phyloP scores from a whole-genome alignment of 2,113 vertebrate genomes.

The Trogon surrucura region DNA sequence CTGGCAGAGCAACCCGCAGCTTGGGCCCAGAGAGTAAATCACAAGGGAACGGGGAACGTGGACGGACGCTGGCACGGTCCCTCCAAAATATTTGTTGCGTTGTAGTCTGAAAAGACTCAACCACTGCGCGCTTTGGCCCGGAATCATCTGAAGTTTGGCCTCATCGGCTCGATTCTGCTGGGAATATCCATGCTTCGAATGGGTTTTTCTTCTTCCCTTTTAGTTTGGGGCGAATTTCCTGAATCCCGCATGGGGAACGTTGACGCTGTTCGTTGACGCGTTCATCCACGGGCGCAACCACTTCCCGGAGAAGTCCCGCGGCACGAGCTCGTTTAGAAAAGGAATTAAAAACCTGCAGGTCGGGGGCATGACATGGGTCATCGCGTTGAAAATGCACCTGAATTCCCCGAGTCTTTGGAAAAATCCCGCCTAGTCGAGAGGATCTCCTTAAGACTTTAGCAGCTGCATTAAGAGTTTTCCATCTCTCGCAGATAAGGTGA shows the following conservation, averaged over 20 bases:
- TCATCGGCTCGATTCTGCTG: neutral
- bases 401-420: neutral
- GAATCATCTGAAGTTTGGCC: neutral
- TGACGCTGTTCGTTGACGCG: neutral
- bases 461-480: neutral
- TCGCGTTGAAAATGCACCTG: neutral
- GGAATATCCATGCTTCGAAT: neutral
- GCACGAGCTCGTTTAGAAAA: neutral
- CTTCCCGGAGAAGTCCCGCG: neutral
- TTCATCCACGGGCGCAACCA: neutral
- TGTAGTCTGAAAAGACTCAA: slow-evolving; percentile 3
- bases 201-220: neutral
- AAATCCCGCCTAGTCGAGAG: neutral
- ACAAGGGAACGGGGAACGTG: neutral
- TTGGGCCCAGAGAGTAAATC: slow-evolving; percentile 12
- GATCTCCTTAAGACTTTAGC: neutral
- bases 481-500: neutral
- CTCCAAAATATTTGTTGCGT: neutral
- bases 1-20: slow-evolving; percentile 54
- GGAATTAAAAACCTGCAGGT: neutral
- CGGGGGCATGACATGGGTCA: neutral
- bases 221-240: neutral
- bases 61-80: slow-evolving; percentile 4
- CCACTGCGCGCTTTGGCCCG: neutral
- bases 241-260: neutral